phyloP scores from a whole-genome alignment of 30 jellyfish, hydroid and myxozoan genomes.

The Sanderia malayensis region DNA sequence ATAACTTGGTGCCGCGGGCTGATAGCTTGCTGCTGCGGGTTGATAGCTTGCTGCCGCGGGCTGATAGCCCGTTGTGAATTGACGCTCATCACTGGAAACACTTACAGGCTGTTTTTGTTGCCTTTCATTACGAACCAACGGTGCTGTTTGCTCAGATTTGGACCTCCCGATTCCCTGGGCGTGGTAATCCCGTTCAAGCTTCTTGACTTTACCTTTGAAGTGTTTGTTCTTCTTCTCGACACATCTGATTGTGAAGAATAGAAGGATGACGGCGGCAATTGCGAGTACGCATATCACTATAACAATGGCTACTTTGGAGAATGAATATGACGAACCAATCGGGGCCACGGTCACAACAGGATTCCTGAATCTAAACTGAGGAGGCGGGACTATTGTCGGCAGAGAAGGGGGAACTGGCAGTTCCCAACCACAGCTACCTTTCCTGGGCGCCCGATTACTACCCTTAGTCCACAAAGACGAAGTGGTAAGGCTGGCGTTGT shows the following conservation, averaged over 20 bases:
- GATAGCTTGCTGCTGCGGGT: neutral
- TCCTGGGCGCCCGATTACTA: constrained; percentile 34
- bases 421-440: constrained; percentile 40
- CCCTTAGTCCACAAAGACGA: neutral
- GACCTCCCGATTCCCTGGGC: neutral
- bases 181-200: neutral
- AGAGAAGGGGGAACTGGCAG: constrained; percentile 62
- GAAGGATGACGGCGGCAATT: constrained; percentile 38
- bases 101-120: neutral
- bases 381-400: constrained; percentile 70
- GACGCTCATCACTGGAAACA: neutral
- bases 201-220: constrained; percentile 20
- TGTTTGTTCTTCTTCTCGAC: constrained; percentile 17
- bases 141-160: neutral
- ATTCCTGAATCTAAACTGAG: constrained; percentile 55
- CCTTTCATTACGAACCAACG: too few relatives aligned
- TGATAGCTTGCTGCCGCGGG: neutral
- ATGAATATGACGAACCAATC: constrained; percentile 33
- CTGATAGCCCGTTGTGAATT: neutral
- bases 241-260: constrained; percentile 34
- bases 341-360: constrained; percentile 71
- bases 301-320: constrained; percentile 36
- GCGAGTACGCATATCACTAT: constrained; percentile 40
- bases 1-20: neutral
- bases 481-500: neutral